Conservation (phyloP, 1,140 invertebrate genomes). For the Drosophila kepulauana region DNA sequence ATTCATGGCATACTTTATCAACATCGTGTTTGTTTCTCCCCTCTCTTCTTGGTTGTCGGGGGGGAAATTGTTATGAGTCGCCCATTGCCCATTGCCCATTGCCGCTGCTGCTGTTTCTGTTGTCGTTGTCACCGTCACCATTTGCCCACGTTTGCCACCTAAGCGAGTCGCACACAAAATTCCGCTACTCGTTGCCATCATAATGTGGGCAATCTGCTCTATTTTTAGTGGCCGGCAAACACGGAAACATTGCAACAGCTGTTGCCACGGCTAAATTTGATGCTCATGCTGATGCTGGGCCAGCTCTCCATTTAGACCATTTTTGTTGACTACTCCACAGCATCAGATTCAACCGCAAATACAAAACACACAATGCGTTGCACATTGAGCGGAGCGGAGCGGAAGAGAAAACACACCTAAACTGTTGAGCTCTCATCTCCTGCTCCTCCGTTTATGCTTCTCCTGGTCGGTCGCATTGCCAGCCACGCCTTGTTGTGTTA, state of each 20-base stretch:
- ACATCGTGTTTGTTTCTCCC: constrained; percentile 6
- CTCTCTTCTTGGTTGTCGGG: neutral
- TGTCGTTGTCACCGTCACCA: constrained; percentile 21
- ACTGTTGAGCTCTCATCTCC: constrained; percentile 2
- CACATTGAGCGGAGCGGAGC: constrained; percentile 19
- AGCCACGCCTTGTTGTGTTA: constrained; percentile 59
- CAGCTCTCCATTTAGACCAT: constrained; percentile 37
- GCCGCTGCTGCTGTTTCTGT: neutral
- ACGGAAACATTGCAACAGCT: constrained; percentile 46
- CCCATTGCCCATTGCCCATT: constrained; percentile 31
- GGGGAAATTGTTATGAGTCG: constrained; percentile 69
- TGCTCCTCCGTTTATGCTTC: constrained; percentile 23
- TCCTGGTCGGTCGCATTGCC: constrained; percentile 1
- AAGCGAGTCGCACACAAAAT: constrained; percentile 49
- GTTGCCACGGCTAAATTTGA: constrained; percentile 34
- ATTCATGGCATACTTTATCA: constrained; percentile 82
- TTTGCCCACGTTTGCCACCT: constrained; percentile 35
- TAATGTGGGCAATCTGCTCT: constrained; percentile 81
- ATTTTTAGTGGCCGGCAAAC: constrained; percentile 68
- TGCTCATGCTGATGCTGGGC: constrained; percentile 2
- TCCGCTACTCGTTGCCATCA: constrained; percentile 58
- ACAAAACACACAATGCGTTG: constrained; percentile 20
- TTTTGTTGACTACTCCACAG: constrained; percentile 29
- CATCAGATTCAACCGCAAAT: constrained; percentile 37
- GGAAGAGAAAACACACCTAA: constrained; percentile 33